Conservation (phyloP, 2,113 vertebrate species). For the Furnarius figulus region DNA sequence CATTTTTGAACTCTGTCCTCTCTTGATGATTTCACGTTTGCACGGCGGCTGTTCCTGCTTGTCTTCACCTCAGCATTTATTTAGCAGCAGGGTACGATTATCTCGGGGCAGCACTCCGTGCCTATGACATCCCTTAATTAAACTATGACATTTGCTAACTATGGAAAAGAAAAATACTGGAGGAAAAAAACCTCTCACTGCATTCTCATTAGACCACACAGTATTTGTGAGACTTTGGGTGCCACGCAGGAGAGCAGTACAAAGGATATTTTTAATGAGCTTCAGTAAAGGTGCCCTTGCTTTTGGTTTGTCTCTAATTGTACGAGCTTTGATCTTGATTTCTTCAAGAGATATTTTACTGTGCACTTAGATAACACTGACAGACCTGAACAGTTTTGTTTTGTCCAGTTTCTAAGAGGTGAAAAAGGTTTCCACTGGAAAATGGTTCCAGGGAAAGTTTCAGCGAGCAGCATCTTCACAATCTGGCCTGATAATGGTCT, state of each 20-base stretch:
- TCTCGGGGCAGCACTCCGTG: slow-evolving; percentile 28
- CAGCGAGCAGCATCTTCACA: not conserved
- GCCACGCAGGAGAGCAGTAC: not conserved
- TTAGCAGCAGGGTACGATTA: slow-evolving; percentile 43
- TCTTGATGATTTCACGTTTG: not conserved
- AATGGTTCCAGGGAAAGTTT: not conserved
- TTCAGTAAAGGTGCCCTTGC: slow-evolving; percentile 51
- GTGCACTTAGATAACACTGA: not conserved
- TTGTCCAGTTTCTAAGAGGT: not conserved
- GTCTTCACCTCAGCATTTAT: slow-evolving; percentile 56
- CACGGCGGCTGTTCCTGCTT: slow-evolving; percentile 3
- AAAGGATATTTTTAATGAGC: slow-evolving; percentile 52
- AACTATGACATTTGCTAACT: slow-evolving; percentile 52
- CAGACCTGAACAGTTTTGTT: not conserved
- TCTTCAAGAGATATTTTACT: not conserved
- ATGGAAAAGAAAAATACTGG: slow-evolving; percentile 26
- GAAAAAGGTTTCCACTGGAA: not conserved
- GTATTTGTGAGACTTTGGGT: slow-evolving; percentile 21
- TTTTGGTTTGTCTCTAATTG: slow-evolving; percentile 30
- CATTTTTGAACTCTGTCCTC: not conserved
- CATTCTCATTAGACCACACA: slow-evolving; percentile 34
- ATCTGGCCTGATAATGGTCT: not conserved
- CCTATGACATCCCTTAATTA: slow-evolving; percentile 69
- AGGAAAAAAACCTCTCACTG: not conserved
- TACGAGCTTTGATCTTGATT: slow-evolving; percentile 25